These are phyloP conservation scores for Calycopis cecrops DNA, from an alignment of 1,140 invertebrate species.

Conservation along the genomic window DNA sequence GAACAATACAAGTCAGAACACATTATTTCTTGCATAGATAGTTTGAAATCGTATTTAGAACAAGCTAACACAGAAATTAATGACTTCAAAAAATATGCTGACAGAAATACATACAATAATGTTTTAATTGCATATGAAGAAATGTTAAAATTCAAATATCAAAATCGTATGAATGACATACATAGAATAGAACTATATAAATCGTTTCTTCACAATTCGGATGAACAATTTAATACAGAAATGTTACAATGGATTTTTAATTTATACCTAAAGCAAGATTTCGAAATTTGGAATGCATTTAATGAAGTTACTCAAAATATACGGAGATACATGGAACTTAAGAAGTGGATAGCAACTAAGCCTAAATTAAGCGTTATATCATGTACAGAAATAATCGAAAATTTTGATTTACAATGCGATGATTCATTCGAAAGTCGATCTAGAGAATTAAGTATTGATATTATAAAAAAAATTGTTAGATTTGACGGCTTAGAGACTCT, in stretches of 20 bases:
- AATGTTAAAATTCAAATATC: slow-evolving; percentile 7
- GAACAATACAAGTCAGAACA: background rate
- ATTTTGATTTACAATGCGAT: background rate
- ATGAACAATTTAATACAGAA: background rate
- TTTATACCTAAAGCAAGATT: slow-evolving; percentile 11
- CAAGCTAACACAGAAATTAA: slow-evolving; percentile 2
- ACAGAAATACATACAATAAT: slow-evolving; percentile 9
- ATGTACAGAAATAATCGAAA: slow-evolving; percentile 2
- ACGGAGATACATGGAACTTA: background rate
- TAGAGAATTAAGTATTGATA: background rate
- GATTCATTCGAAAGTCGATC: background rate
- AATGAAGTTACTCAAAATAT: slow-evolving; percentile 8
- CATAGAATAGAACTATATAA: background rate
- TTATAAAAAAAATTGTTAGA: slow-evolving; percentile 1
- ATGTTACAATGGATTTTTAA: slow-evolving; percentile 3
- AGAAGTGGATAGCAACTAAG: background rate
- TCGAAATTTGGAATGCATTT: slow-evolving; percentile 6
- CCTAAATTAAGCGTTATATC: background rate
- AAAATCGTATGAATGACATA: background rate
- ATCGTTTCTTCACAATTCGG: slow-evolving; percentile 2
- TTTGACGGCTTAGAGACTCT: background rate
- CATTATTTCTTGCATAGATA: background rate
- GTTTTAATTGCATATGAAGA: slow-evolving; percentile 13
- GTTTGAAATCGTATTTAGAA: slow-evolving; percentile 4
- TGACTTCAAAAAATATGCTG: background rate